Evolutionary conservation across 1,140 invertebrate species (phyloP).

Genomic region (Papilio xuthus): DNA sequence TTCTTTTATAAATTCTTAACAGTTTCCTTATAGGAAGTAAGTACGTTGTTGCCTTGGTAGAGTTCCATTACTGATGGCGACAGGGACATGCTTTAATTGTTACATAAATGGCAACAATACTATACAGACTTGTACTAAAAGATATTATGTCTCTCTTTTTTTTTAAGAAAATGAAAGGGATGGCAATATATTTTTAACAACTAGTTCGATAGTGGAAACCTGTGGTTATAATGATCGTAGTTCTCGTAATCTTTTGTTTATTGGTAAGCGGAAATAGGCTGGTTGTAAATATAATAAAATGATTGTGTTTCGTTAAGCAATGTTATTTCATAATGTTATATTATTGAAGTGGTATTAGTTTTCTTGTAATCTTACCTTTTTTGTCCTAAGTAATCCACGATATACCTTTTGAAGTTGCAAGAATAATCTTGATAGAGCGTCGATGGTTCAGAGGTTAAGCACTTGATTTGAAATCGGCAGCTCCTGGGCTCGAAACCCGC

Average conservation of each 20-base stretch:
- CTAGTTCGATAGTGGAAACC: background rate
- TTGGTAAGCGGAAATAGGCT: background rate
- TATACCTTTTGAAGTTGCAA: too few relatives aligned
- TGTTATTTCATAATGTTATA: background rate
- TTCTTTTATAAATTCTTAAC: background rate
- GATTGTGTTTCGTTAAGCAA: background rate
- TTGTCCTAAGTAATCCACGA: too few relatives aligned
- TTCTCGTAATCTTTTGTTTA: constrained; percentile 35
- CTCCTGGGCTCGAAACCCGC: too few relatives aligned
- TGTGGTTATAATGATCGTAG: background rate
- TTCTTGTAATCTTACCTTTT: too few relatives aligned
- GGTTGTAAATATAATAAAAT: background rate
- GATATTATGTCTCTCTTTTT: background rate
- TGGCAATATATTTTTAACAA: background rate
- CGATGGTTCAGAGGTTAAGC: too few relatives aligned
- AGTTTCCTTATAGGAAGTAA: constrained; percentile 33
- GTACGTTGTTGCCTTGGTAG: constrained; percentile 29
- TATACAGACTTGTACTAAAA: background rate
- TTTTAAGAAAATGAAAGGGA: background rate
- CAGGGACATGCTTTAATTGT: constrained; percentile 21
- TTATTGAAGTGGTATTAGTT: background rate
- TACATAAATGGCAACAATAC: constrained; percentile 21
- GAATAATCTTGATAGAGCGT: too few relatives aligned
- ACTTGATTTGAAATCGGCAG: too few relatives aligned
- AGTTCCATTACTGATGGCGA: background rate